Evolutionary conservation across 2,888 invertebrate genomes (phyloP).

Genomic region (Eristalinus sepulchralis): DNA sequence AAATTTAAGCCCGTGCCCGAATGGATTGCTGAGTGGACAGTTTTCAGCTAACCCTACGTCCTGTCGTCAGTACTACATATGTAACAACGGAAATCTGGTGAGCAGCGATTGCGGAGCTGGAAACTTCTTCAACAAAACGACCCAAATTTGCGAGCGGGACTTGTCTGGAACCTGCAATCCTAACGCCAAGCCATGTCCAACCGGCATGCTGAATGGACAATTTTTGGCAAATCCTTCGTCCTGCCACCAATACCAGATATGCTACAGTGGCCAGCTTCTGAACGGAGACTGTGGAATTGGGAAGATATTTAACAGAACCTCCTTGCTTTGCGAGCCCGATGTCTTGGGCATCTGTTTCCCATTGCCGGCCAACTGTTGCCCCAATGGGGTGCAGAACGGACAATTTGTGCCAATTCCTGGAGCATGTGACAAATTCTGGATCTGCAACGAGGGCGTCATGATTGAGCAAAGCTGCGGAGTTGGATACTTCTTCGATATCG

Average conservation of each 20-base stretch:
- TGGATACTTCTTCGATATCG: conserved; percentile 74
- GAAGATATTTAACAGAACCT: conserved; percentile 33
- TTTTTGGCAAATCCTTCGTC: conserved; percentile 26
- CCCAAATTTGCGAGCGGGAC: conserved; percentile 17
- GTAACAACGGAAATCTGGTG: conserved; percentile 30
- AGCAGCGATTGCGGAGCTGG: conserved; percentile 33
- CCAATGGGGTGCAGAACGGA: conserved; percentile 23
- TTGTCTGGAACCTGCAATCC: neutral
- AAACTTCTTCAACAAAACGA: conserved; percentile 35
- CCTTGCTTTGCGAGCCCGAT: conserved; percentile 9
- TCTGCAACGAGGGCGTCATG: conserved; percentile 56
- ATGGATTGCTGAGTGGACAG: neutral
- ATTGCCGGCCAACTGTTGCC: neutral
- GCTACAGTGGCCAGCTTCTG: conserved; percentile 32
- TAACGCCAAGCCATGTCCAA: neutral
- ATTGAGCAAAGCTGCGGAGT: conserved; percentile 73
- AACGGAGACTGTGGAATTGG: conserved; percentile 36
- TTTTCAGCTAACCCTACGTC: conserved; percentile 4
- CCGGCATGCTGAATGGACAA: conserved; percentile 55
- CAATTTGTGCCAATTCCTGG: conserved; percentile 48
- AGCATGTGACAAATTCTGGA: conserved; percentile 54
- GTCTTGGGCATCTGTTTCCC: neutral
- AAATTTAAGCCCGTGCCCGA: neutral
- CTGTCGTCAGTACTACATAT: conserved; percentile 35
- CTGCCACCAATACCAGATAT: conserved; percentile 46